These are phyloP conservation scores for Apodemia arnacis DNA, from an alignment of 2,888 invertebrate species.

Conservation along the genomic window DNA sequence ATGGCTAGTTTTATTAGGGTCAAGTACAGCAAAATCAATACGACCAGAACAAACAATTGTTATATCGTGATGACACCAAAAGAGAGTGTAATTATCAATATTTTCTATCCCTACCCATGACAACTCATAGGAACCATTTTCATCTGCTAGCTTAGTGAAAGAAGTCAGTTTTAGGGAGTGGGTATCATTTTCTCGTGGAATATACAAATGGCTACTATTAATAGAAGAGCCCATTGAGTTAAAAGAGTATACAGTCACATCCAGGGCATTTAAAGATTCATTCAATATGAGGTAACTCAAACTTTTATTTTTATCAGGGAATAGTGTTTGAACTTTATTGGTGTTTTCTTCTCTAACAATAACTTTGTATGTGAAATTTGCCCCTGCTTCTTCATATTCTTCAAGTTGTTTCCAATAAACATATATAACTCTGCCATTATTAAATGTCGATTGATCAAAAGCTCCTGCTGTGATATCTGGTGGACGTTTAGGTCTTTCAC, in stretches of 20 bases:
- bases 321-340: constrained; percentile 88
- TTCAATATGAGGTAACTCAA: constrained; percentile 95
- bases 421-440: constrained; percentile 94
- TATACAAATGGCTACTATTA: constrained; percentile 93
- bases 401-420: constrained; percentile 98
- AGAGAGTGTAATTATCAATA: constrained; percentile 97
- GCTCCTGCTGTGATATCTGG: constrained; percentile 98
- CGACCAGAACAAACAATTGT: constrained; percentile 93
- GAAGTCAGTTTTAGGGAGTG: constrained; percentile 91
- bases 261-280: constrained; percentile 90
- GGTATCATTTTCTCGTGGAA: constrained; percentile 93
- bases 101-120: constrained; percentile 95
- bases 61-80: constrained; percentile 96
- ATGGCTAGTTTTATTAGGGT: constrained; percentile 91
- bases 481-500: constrained; percentile 95
- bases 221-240: constrained; percentile 95
- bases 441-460: constrained; percentile 95
- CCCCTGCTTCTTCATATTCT: constrained; percentile 97
- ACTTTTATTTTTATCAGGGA: constrained; percentile 93
- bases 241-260: constrained; percentile 94
- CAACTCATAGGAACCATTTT: constrained; percentile 95
- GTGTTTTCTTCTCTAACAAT: constrained; percentile 88
- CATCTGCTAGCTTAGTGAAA: constrained; percentile 98
- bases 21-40: constrained; percentile 91
- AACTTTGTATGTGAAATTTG: constrained; percentile 97